Evolutionary conservation across 2,797 vertebrate genomes (phyloP).

Genomic region (Propithecus deckenii): DNA sequence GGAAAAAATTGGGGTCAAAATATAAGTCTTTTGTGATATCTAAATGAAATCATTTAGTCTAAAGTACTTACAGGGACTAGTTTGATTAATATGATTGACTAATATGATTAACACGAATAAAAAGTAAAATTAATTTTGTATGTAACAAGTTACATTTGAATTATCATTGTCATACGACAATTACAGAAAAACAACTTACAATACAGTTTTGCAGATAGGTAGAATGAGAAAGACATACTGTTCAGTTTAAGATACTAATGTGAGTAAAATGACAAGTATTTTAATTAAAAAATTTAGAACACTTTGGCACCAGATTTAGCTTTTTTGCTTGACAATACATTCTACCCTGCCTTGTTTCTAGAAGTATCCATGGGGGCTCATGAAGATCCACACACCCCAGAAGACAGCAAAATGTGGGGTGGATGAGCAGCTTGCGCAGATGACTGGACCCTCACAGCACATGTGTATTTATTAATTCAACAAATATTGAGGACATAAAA

Average conservation of each 20-base stretch:
- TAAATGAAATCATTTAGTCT: neutral
- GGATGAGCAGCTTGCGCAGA: accelerated
- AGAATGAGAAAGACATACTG: neutral
- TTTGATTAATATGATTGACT: neutral
- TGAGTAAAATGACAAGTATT: neutral
- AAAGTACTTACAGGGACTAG: neutral
- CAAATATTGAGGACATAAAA: neutral
- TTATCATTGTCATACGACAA: neutral
- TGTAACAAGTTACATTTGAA: neutral
- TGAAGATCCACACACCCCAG: accelerated
- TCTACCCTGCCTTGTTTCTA: neutral
- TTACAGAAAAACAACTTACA: neutral
- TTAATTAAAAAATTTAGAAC: neutral
- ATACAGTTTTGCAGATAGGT: neutral
- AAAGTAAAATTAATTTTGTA: neutral
- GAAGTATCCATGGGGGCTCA: neutral
- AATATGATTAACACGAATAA: neutral
- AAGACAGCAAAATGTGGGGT: neutral
- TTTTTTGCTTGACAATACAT: neutral
- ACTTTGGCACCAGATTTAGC: neutral
- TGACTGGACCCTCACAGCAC: accelerated
- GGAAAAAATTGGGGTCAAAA: neutral
- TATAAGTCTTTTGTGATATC: neutral
- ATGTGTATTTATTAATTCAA: neutral
- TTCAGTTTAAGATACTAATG: neutral